Conservation (phyloP, 2,113 vertebrate species). For the Anarrhichthys ocellatus region DNA sequence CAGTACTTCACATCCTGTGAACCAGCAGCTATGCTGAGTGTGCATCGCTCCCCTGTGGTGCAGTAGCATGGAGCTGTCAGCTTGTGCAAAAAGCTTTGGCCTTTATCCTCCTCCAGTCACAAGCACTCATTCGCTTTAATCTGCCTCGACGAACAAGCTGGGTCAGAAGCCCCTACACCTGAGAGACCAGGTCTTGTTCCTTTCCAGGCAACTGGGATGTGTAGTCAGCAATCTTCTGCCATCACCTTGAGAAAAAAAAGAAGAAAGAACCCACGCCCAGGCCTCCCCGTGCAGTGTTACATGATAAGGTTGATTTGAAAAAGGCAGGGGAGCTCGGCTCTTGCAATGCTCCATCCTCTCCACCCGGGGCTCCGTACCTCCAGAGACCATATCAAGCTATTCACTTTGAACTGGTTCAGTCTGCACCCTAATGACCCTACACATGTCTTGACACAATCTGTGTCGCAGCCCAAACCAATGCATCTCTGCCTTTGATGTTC, state of each 20-base stretch:
- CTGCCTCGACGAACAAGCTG: slow-evolving; percentile 57
- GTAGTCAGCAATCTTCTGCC: slow-evolving; percentile 75
- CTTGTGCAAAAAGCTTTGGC: slow-evolving; percentile 47
- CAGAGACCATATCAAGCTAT: slow-evolving; percentile 32
- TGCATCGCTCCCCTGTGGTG: slow-evolving; percentile 36
- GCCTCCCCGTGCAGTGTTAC: slow-evolving; percentile 39
- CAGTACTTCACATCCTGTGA: slow-evolving; percentile 2
- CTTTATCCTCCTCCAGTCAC: slow-evolving; percentile 58
- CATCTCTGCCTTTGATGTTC: slow-evolving; percentile 26
- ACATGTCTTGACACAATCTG: slow-evolving; percentile 27
- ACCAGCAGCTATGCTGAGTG: slow-evolving; percentile 37
- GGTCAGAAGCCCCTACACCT: slow-evolving; percentile 67
- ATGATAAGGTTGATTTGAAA: slow-evolving; percentile 75
- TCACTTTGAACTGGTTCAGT: slow-evolving; percentile 44
- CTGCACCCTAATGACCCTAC: slow-evolving; percentile 29
- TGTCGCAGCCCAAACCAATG: neutral
- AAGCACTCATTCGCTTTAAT: slow-evolving; percentile 68
- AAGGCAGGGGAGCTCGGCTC: slow-evolving; percentile 7
- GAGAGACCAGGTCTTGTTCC: slow-evolving; percentile 65
- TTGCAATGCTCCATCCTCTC: slow-evolving; percentile 27
- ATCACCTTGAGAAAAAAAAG: slow-evolving; percentile 65
- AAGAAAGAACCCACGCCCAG: slow-evolving; percentile 49
- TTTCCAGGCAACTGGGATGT: slow-evolving; percentile 69
- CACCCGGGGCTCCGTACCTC: slow-evolving; percentile 9
- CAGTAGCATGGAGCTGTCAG: slow-evolving; percentile 55